Conservation (phyloP, 92 coral and sea anemone species). For the Palythoa grandiflora region DNA sequence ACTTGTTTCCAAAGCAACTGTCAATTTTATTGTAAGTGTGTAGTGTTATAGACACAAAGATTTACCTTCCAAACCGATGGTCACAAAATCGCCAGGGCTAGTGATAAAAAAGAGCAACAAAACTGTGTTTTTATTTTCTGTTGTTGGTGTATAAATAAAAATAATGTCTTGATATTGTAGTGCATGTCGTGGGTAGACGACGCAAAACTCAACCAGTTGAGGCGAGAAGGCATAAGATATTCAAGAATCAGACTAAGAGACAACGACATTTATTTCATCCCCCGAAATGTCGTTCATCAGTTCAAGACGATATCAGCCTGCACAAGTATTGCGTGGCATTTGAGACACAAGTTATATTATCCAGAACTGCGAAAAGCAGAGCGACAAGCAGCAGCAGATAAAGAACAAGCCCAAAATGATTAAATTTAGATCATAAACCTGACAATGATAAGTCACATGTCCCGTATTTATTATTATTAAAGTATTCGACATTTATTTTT, state of each 20-base stretch:
- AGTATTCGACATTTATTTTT: conserved; percentile 12
- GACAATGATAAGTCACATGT: neutral
- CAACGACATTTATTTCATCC: conserved; percentile 98
- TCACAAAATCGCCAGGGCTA: too few relatives aligned
- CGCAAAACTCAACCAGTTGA: conserved; percentile 94
- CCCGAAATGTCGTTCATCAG: conserved; percentile 96
- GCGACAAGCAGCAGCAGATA: conserved; percentile 6
- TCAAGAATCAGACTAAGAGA: conserved; percentile 83
- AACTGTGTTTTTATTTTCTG: too few relatives aligned
- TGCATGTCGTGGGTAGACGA: conserved; percentile 98
- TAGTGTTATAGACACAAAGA: too few relatives aligned
- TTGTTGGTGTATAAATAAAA: too few relatives aligned
- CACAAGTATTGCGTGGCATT: conserved; percentile 98
- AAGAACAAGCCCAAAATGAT: conserved; percentile 2
- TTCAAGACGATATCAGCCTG: conserved; percentile 96
- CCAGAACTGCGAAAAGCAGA: conserved; percentile 62
- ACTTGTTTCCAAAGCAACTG: too few relatives aligned
- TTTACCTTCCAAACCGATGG: too few relatives aligned
- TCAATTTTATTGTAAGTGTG: too few relatives aligned
- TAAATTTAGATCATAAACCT: neutral
- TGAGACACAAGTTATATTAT: conserved; percentile 94
- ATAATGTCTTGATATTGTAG: conserved; percentile 52
- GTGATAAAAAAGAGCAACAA: too few relatives aligned
- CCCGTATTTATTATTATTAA: conserved; percentile 13
- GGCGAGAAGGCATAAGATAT: conserved; percentile 91